Evolutionary conservation across 1,140 invertebrate genomes (phyloP), one percentile per base, ranked within the genome.

Genomic region (Eciton burchellii): DNA sequence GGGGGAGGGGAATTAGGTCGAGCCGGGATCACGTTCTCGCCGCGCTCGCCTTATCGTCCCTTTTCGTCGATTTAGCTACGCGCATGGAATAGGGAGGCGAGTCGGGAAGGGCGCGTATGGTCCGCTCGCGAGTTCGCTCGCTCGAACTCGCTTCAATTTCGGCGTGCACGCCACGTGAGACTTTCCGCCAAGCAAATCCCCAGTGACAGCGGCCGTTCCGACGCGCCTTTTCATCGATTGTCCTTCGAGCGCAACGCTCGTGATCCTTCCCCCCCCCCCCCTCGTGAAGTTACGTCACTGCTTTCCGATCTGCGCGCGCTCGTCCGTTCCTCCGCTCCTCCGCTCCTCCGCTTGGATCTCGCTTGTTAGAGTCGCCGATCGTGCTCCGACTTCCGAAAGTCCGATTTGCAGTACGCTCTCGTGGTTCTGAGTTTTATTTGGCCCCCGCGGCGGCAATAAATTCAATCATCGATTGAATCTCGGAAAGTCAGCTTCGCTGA

Each of bases 21-120:
- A 5, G 6, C 9, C 29, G 60, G 16, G 35, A 70, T 79, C 63
- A 79, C 63, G 49, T 68, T 79, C 29, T 62, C 43, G 35, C 16
- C 9, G 57, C 49, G 54, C 35, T 16, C 54, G 35, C 47, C 56
- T 54, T 60, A 60, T 73, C 71, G 16, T 60, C 79, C 43, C 65
- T 81, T n/a, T 81, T 81, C 43, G 70, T 81, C 74, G 66, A 81
- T 81, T 81, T 47, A 81, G 66, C 56, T 63, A 71, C 70, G 76
- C 43, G 35, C 49, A 35, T 24, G 70, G 79, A 81, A 81, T 81
- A 81, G 57, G 21, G 21, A 74, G 68, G n/a, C n/a, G 14, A 35
- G 45, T 52, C 35, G 43, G n/a, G n/a, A 60, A 70, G 74, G 8
- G 24, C 11, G 16, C 6, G 35, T n/a, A 41, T 35, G 16, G 9